phyloP scores from a whole-genome alignment of 2,797 vertebrate species.

The Lemur catta region DNA sequence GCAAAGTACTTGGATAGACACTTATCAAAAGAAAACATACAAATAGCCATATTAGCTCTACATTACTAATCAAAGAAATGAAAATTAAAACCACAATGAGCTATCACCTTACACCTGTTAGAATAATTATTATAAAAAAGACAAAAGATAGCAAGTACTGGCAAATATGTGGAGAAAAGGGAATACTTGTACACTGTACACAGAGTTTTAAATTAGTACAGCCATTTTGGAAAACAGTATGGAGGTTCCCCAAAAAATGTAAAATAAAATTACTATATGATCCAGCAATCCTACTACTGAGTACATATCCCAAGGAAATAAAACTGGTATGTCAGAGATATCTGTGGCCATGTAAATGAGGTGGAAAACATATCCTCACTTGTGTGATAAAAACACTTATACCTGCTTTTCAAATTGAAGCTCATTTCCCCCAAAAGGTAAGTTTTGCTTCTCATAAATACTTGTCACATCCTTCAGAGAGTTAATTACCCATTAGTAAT shows the following conservation, averaged over 20 bases:
- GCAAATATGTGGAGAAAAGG: not conserved
- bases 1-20: not conserved
- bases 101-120: not conserved
- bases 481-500: not conserved
- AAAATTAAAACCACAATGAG: not conserved
- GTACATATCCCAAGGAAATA: not conserved
- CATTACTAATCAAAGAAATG: not conserved
- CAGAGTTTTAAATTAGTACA: not conserved
- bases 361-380: not conserved
- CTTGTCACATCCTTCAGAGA: not conserved
- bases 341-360: not conserved
- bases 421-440: not conserved
- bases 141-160: not conserved
- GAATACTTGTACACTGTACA: not conserved
- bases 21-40: not conserved
- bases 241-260: not conserved
- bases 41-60: not conserved
- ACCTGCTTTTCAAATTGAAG: not conserved
- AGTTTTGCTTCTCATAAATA: not conserved
- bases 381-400: not conserved
- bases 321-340: not conserved
- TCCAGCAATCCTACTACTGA: not conserved
- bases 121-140: not conserved
- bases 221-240: not conserved
- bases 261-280: not conserved